Base-by-base conservation (phyloP, 30 jellyfish, hydroid and myxozoan species). In the Euphysa ruthae region DNA sequence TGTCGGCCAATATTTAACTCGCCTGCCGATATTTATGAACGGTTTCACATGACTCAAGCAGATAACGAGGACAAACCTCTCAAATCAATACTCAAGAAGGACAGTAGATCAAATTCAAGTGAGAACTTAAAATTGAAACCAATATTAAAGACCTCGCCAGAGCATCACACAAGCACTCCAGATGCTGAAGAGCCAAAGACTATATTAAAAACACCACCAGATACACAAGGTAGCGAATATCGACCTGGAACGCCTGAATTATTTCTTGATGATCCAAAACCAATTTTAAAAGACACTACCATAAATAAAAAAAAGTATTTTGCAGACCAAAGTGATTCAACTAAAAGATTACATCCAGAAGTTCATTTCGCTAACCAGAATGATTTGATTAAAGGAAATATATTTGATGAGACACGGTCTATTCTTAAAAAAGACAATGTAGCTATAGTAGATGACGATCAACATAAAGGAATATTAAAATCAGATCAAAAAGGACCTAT, bases 21-120 rank as follows among this genome's bases (percentile, higher is more conserved):
- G 3, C 95, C 95, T 5, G 95, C 90, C 0, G 95, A 85, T 34
- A 85, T 85, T 38, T 85, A 69, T 58, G 70, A 68, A 12, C 84
- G 71, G 14, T 76, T 69, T 50, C 42, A 49, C 25, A 49, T 52
- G 21, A 71, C 74, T 1, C 81, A 56, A 15, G 43, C 30, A 28
- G 93, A 77, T 20, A 22, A 58, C 4, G 95, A 84, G 32, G 95
- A 85, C 32, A 71, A 63, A 58, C 95, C 95, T 1, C 51, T 85
- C 54, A 77, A 78, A 52, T 85, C 95, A 27, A 85, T 85, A n/a
- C 85, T 85, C 34, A 85, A 85, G 71, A 85, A 85, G 52, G 95
- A 85, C 61, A 77, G 95, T 32, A 68, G 76, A 30, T 60, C 75
- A 19, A 49, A 57, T 24, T 85, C 95, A 1, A 56, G 24, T 15